These are phyloP conservation scores for Drosophila bocki DNA, from an alignment of 1,140 invertebrate species.

Conservation along the genomic window DNA sequence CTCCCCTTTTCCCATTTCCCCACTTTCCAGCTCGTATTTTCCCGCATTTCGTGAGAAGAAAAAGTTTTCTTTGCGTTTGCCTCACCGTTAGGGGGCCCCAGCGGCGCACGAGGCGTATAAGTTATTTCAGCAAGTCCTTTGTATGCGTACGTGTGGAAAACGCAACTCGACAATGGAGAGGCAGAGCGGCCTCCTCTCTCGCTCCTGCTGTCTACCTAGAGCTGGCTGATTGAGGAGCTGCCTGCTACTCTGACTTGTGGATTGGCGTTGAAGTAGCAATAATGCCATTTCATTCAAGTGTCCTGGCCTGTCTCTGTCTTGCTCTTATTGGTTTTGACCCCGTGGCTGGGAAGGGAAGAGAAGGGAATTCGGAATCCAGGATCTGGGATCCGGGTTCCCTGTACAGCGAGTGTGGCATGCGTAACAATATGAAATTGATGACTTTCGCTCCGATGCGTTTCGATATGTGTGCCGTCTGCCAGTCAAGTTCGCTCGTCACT, in stretches of 20 bases:
- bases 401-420: conserved; percentile 66
- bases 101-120: conserved; percentile 77
- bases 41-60: conserved; percentile 31
- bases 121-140: conserved; percentile 82
- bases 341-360: background rate
- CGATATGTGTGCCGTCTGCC: conserved; percentile 71
- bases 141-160: conserved; percentile 83
- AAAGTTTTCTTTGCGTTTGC: conserved; percentile 66
- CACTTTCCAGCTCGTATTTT: background rate
- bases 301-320: conserved; percentile 53
- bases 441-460: conserved; percentile 78
- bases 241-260: conserved; percentile 29
- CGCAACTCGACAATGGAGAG: conserved; percentile 28
- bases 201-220: conserved; percentile 17
- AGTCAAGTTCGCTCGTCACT: conserved; percentile 43
- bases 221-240: conserved; percentile 70
- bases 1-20: conserved; percentile 15
- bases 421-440: conserved; percentile 84
- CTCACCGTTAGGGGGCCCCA: conserved; percentile 25
- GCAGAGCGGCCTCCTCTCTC: background rate
- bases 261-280: conserved; percentile 80
- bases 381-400: background rate
- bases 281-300: conserved; percentile 82
- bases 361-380: background rate
- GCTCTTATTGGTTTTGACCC: conserved; percentile 71